Evolutionary conservation across 2,113 vertebrate species (phyloP), one percentile per base, ranked within the genome.

Genomic region (Alligator mississippiensis): DNA sequence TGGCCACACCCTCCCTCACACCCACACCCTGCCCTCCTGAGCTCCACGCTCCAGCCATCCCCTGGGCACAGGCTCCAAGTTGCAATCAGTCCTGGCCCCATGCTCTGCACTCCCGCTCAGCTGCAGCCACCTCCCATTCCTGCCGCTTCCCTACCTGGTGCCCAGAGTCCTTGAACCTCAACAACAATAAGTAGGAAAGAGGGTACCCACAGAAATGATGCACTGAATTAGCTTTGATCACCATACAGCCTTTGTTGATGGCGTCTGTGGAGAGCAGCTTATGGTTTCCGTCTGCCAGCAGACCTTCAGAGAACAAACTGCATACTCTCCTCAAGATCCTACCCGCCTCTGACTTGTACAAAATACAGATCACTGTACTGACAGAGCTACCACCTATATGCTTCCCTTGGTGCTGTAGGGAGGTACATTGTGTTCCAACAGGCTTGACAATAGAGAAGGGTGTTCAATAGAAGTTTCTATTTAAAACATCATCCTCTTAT

Each of bases 211-310:
- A 30, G 18, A 82, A 85, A 57, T 8, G 24, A 88, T 55, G 60
- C 72, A 78, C 57, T 87, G 75, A 30, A 63, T 60, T 3, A 58
- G 4, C 2, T 19, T 22, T 27, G 80, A 5, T 1, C 34, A 74
- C 55, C 38, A 19, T 19, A 59, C 54, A 47, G 27, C 14, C 60
- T 61, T 24, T 62, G 79, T 57, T 62, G 90, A 63, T 4, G 19
- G 21, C 25, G 79, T 18, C 9, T 13, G 54, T 3, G 8, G 17
- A 10, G 0, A 2, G 16, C 74, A 58, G 47, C 25, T 54, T 55
- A 76, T 18, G 59, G 21, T 21, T 60, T 16, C 59, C 21, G 4
- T 60, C 59, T 6, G 14, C 54, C 55, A n/a, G 61, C 61, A 47
- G 66, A 2, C n/a, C 18, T 34, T 8, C 25, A 60, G 28, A 28